phyloP scores from a whole-genome alignment of 2,888 invertebrate genomes.

The Antheraea assamensis region DNA sequence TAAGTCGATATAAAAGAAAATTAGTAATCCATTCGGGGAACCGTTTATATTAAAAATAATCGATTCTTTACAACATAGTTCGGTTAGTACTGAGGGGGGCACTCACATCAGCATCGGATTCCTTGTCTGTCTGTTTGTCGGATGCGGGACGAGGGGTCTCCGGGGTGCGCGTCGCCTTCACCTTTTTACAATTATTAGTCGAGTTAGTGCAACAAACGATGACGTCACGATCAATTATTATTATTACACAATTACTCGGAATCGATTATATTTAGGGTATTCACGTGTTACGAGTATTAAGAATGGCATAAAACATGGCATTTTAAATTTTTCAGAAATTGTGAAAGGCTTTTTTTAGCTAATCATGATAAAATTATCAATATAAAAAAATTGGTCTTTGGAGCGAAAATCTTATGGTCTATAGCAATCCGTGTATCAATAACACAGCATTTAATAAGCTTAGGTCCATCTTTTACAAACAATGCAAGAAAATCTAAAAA shows the following conservation, averaged over 20 bases:
- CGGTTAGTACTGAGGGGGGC: neutral
- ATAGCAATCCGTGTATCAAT: neutral
- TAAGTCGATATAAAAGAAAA: too few species aligned
- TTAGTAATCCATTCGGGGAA: too few species aligned
- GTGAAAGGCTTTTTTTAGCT: too few species aligned
- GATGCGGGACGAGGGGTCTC: slow-evolving; percentile 78
- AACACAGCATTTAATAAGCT: neutral
- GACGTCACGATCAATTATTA: neutral
- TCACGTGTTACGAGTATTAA: too few species aligned
- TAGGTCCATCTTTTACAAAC: too few species aligned
- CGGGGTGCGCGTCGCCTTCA: slow-evolving; percentile 73
- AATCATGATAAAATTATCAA: too few species aligned
- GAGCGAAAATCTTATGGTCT: neutral
- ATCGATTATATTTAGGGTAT: neutral
- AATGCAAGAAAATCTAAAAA: neutral
- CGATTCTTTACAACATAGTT: neutral
- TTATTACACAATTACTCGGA: neutral
- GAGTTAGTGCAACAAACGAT: slow-evolving; percentile 14
- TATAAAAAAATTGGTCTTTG: too few species aligned
- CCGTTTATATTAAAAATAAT: neutral
- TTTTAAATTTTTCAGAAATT: too few species aligned
- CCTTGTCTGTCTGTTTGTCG: slow-evolving; percentile 54
- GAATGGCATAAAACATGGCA: too few species aligned
- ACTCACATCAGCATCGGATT: slow-evolving; percentile 61
- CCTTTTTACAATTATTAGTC: slow-evolving; percentile 46